Conservation (phyloP, 2,797 vertebrate species). For the Serranus cabrilla region DNA sequence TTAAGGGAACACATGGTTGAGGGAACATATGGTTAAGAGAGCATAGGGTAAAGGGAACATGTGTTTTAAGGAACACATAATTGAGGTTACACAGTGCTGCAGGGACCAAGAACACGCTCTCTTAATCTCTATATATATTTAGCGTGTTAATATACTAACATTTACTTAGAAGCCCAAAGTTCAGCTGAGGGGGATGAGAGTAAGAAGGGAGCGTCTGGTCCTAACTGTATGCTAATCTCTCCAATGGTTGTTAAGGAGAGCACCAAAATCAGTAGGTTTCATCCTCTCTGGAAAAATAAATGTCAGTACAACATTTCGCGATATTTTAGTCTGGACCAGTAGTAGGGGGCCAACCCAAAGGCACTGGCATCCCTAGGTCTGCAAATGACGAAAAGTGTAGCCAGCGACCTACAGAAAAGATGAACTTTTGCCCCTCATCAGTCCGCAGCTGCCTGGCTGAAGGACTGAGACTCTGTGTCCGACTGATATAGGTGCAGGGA, state of each 20-base stretch:
- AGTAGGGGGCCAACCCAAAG: neutral
- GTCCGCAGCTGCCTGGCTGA: neutral
- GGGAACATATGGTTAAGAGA: neutral
- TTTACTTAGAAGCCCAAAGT: neutral
- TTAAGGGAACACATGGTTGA: neutral
- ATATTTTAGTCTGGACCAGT: conserved; percentile 7
- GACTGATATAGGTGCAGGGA: neutral
- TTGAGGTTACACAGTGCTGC: too few relatives aligned
- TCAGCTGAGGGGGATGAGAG: neutral
- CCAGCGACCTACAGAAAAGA: neutral
- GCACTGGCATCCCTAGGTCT: neutral
- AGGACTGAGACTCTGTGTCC: neutral
- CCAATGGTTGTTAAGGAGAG: neutral
- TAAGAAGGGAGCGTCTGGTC: neutral
- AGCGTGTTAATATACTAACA: neutral
- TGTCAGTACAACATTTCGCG: too few relatives aligned
- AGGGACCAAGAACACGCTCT: too few relatives aligned
- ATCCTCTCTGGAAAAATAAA: neutral
- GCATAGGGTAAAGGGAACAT: neutral
- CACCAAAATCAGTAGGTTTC: neutral
- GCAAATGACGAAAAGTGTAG: conserved; percentile 9
- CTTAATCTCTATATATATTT: neutral
- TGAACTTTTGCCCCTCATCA: conserved; percentile 7
- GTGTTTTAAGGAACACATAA: neutral
- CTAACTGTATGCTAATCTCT: neutral